Evolutionary conservation across 1,140 invertebrate species (phyloP), one percentile per base, ranked within the genome.

Genomic region (Ganaspis sp.): DNA sequence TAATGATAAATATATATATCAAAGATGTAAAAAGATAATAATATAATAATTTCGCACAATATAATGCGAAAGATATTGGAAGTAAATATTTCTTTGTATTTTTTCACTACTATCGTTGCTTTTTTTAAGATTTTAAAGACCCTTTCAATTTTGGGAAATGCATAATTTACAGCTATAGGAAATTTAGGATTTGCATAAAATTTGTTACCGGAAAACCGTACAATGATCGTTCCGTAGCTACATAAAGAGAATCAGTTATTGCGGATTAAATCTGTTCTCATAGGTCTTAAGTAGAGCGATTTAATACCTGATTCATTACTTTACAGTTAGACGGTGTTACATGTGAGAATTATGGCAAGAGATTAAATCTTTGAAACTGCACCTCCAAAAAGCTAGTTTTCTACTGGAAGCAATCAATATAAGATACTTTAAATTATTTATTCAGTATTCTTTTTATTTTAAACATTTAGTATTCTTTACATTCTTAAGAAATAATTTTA

Each of bases 231-330:
- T 19, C 23, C 54, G 21, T 58, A 9, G 9, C 11, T 64, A n/a
- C 23, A 64, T 34, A 64, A 64, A 64, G 58, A 64, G 58, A 64
- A 29, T 64, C 23, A 64, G 58, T 34, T 64, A 64, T 64, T 15
- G 58, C 58, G 26, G 26, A 64, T 64, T 64, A 29, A 64, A 64
- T 64, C 23, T 34, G 58, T 64, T 64, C 58, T 29, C 58, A 64
- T n/a, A 15, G 58, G 58, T 34, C 21, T 64, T 64, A 64, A 64
- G 58, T 29, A 15, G 26, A 64, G 3, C 15, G 58, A 64, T 64
- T 64, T 64, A 64, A 64, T 34, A 29, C 58, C 26, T 29, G 26
- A 34, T 64, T 34, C 12, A 64, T 64, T 64, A 64, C 58, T 64
- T 64, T 26, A 29, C 23, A 64, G 58, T 64, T 64, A 64, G 58